Percentiles rank a stretch among this genome's conserved stretches.
Evolutionary conservation across 1,140 invertebrate species (phyloP).

Genomic region (Drosophila biarmipes): DNA sequence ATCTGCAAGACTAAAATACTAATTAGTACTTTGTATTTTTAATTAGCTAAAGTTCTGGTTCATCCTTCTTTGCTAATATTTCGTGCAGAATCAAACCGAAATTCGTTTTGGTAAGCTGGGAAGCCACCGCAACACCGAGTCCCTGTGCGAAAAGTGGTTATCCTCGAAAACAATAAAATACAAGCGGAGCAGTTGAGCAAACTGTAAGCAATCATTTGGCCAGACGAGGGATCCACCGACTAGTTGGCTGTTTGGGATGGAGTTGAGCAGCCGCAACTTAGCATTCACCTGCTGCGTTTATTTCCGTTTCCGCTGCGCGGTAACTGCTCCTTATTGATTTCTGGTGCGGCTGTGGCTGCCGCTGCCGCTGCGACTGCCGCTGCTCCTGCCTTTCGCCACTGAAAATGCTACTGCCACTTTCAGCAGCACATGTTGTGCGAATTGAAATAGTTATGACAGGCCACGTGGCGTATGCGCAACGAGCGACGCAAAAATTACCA

Average conservation of each 20-base stretch:
- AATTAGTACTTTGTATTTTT: constrained; percentile 28
- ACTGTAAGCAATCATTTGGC: constrained; percentile 36
- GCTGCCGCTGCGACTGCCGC: background rate
- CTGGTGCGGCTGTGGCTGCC: constrained; percentile 5
- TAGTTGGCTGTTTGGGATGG: constrained; percentile 3
- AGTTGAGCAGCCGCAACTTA: constrained; percentile 26
- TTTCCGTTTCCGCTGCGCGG: constrained; percentile 49
- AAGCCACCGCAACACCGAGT: constrained; percentile 21
- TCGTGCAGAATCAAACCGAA: constrained; percentile 6
- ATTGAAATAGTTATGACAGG: constrained; percentile 79
- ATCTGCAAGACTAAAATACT: constrained; percentile 3
- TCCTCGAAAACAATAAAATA: constrained; percentile 8
- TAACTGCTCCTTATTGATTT: constrained; percentile 56
- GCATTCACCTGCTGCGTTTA: constrained; percentile 56
- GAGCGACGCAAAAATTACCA: constrained; percentile 70
- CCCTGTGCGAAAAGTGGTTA: constrained; percentile 28
- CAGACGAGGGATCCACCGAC: background rate
- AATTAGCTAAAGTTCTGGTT: constrained; percentile 31
- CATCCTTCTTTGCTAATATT: constrained; percentile 7
- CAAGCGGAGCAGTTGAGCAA: constrained; percentile 27
- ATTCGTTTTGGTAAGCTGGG: constrained; percentile 62
- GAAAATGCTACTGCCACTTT: constrained; percentile 19
- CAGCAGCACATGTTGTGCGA: constrained; percentile 70
- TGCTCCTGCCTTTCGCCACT: background rate
- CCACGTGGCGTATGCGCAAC: constrained; percentile 40